Base-by-base conservation (phyloP, 2,797 vertebrate species). In the Megaceryle alcyon region DNA sequence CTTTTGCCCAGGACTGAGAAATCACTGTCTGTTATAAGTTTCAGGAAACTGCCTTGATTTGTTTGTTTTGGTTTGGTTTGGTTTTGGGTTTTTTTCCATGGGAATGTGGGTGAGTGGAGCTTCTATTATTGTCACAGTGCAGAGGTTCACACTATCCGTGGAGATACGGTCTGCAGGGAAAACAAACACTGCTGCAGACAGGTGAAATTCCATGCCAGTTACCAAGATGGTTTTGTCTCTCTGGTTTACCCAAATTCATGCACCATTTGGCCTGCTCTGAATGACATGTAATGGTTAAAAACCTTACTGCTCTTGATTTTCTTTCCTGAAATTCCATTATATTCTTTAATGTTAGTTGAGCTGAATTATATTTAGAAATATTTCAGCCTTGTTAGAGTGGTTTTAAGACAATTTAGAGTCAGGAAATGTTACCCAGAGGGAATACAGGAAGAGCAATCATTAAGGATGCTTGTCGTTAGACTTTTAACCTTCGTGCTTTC, bases 391-490 rank as follows among this genome's bases (percentile, higher is more conserved):
- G 66, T 97, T 79, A 93, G 86, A 95, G 90, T 92, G 90, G 86
- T 94, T 95, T 96, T 90, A 95, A 96, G 93, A 96, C 86, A 96
- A 94, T 96, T 96, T 93, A 82, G 86, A 85, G 72, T 64, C 91
- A 95, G 88, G 84, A 96, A 96, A 96, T 85, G 26, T 94, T 89
- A 96, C 92, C 94, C 90, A 72, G 92, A 95, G 90, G 93, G 96
- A 95, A 93, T 94, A 90, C 43, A 95, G 90, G 94, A 95, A 96
- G 81, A 96, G 64, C 68, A 85, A 90, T 97, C 92, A 87, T 95
- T 96, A 96, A 96, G 75, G 78, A 95, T 80, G 81, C 83, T 96
- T 96, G 94, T 92, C 93, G 89, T 96, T 93, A 96, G 94, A 97
- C 81, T 96, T 96, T 71, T 95, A 94, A 96, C 95, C 96, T 96